These are phyloP conservation scores for Antennarius striatus DNA, from an alignment of 2,113 vertebrate genomes.

Conservation along the genomic window DNA sequence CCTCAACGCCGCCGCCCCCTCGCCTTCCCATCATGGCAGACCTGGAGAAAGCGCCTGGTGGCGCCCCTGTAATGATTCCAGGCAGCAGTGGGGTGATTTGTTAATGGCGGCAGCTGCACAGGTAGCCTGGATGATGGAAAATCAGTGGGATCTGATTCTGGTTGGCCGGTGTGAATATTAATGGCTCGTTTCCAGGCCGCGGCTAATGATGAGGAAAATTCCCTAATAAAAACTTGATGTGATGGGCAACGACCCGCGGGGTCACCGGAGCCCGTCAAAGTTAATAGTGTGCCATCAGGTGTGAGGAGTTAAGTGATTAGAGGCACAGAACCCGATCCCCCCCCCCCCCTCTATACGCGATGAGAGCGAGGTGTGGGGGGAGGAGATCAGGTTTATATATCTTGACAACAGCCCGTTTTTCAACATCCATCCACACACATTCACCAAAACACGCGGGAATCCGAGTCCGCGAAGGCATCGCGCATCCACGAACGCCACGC, in stretches of 20 bases:
- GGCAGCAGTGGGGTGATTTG: slow-evolving; percentile 66
- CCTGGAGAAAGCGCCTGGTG: slow-evolving; percentile 48
- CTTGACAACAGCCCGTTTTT: not conserved
- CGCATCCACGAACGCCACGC: no score
- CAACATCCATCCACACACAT: no score
- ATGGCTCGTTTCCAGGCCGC: slow-evolving; percentile 78
- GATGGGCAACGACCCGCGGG: slow-evolving; percentile 81
- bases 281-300: slow-evolving; percentile 84
- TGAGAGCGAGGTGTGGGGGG: slow-evolving; percentile 41
- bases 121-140: slow-evolving; percentile 76
- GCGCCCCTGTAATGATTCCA: slow-evolving; percentile 69
- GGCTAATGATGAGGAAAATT: slow-evolving; percentile 86
- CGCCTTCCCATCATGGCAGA: slow-evolving; percentile 53
- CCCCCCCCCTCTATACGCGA: slow-evolving; percentile 59
- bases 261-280: slow-evolving; percentile 82
- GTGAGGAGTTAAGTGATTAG: slow-evolving; percentile 82
- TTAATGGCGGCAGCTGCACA: slow-evolving; percentile 70
- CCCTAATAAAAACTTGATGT: slow-evolving; percentile 86
- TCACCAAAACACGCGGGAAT: not conserved
- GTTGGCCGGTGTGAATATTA: slow-evolving; percentile 81
- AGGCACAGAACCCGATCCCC: slow-evolving; percentile 75
- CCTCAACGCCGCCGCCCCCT: slow-evolving; percentile 23
- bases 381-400: not conserved
- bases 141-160: slow-evolving; percentile 74
- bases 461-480: no score